These are phyloP conservation scores for Eueides isabella DNA, from an alignment of 1,140 invertebrate species.

Conservation along the genomic window DNA sequence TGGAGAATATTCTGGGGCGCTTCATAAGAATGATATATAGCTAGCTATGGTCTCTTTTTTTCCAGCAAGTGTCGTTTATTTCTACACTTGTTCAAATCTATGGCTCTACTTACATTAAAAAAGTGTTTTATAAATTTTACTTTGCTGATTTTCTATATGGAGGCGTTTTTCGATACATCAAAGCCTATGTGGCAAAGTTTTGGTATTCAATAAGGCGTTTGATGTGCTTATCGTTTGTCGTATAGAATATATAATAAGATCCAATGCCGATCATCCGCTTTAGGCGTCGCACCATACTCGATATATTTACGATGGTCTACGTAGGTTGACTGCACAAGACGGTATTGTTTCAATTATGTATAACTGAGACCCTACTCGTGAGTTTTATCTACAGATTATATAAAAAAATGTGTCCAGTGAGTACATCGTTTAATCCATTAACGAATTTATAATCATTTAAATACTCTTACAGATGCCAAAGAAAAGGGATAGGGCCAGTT, in stretches of 20 bases:
- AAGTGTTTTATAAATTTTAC: neutral
- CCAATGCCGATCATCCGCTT: conserved; percentile 35
- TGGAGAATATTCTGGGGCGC: conserved; percentile 15
- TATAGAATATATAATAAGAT: conserved; percentile 35
- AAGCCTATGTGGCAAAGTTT: conserved; percentile 18
- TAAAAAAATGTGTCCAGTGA: neutral
- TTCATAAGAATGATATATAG: conserved; percentile 5
- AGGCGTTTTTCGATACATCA: neutral
- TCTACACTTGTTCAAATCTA: neutral
- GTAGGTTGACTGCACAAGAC: conserved; percentile 25
- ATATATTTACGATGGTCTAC: conserved; percentile 34
- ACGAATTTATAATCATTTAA: neutral
- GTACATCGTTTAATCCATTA: neutral
- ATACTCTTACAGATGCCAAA: neutral
- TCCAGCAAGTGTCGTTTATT: neutral
- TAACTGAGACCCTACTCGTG: neutral
- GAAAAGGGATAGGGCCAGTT: neutral
- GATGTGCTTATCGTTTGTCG: conserved; percentile 32
- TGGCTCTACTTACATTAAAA: neutral
- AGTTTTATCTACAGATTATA: neutral
- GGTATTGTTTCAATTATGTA: conserved; percentile 6
- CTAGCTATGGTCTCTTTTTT: conserved; percentile 7
- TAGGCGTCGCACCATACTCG: conserved; percentile 30
- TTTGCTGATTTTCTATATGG: neutral
- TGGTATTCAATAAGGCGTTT: conserved; percentile 36